These are phyloP conservation scores for Laspeyria flexula DNA, from an alignment of 2,888 invertebrate species.

Conservation along the genomic window DNA sequence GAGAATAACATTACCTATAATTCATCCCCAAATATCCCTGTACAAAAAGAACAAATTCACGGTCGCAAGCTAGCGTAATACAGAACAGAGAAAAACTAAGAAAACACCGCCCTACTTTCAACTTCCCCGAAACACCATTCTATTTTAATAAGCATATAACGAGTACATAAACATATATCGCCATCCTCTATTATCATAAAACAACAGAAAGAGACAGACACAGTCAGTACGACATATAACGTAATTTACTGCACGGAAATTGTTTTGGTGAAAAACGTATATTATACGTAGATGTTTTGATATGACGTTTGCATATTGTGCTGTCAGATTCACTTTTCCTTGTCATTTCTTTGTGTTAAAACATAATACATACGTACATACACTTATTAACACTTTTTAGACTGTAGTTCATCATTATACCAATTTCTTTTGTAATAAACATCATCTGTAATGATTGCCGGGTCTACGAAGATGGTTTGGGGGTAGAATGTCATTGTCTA, in stretches of 20 bases:
- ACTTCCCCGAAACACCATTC: background rate
- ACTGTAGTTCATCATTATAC: no score
- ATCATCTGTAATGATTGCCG: no score
- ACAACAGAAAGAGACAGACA: constrained; percentile 1
- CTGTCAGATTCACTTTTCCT: constrained; percentile 37
- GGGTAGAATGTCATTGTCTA: no score
- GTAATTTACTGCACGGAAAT: constrained; percentile 21
- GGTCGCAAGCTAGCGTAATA: no score
- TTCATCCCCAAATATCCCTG: no score
- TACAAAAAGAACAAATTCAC: no score
- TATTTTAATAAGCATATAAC: background rate
- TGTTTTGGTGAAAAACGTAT: constrained; percentile 19
- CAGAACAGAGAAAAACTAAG: background rate
- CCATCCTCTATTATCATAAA: constrained; percentile 12
- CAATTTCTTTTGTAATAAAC: no score
- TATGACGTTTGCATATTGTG: constrained; percentile 21
- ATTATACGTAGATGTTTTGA: constrained; percentile 15
- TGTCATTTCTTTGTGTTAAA: constrained; percentile 10
- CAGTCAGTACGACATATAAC: background rate
- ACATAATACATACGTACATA: background rate
- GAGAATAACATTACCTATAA: no score
- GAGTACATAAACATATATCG: background rate
- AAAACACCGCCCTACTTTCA: background rate
- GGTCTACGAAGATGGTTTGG: no score
- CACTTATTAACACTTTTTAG: background rate